A percentile compares a stretch with the other conserved stretches of the same genome.
These are phyloP conservation scores for Phenacoccus solenopsis DNA, from an alignment of 1,140 invertebrate species.

Conservation along the genomic window DNA sequence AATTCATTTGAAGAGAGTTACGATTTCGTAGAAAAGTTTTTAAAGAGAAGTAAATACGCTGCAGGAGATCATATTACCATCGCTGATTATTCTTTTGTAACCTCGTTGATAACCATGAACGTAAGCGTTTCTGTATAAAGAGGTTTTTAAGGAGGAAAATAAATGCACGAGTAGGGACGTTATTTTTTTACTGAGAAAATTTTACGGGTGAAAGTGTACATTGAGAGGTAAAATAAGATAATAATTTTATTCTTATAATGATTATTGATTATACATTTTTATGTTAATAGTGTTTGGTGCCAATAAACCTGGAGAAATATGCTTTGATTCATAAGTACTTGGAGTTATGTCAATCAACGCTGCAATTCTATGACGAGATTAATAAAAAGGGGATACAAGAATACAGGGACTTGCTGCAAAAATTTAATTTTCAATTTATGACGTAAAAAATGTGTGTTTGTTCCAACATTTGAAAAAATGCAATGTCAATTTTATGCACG, in stretches of 20 bases:
- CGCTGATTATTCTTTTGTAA: slow-evolving; percentile 53
- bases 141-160: neutral
- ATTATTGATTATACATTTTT: neutral
- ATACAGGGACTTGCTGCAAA: slow-evolving; percentile 10
- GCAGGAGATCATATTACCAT: slow-evolving; percentile 56
- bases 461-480: too few species aligned
- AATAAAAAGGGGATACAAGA: slow-evolving; percentile 32
- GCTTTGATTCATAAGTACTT: slow-evolving; percentile 34
- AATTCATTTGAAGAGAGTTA: slow-evolving; percentile 48
- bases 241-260: neutral
- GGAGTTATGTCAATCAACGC: slow-evolving; percentile 28
- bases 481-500: too few species aligned
- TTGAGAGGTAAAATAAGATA: neutral
- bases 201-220: too few species aligned
- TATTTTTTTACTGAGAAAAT: neutral
- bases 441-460: too few species aligned
- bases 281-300: slow-evolving; percentile 25
- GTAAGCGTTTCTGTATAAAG: slow-evolving; percentile 28
- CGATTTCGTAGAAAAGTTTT: slow-evolving; percentile 51
- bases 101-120: slow-evolving; percentile 50
- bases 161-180: neutral
- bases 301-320: slow-evolving; percentile 31
- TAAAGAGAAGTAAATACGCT: slow-evolving; percentile 47
- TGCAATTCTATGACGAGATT: slow-evolving; percentile 28
- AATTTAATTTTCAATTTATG: neutral